Conservation (phyloP, 1,140 invertebrate genomes). For the Bradynema listronoti region DNA sequence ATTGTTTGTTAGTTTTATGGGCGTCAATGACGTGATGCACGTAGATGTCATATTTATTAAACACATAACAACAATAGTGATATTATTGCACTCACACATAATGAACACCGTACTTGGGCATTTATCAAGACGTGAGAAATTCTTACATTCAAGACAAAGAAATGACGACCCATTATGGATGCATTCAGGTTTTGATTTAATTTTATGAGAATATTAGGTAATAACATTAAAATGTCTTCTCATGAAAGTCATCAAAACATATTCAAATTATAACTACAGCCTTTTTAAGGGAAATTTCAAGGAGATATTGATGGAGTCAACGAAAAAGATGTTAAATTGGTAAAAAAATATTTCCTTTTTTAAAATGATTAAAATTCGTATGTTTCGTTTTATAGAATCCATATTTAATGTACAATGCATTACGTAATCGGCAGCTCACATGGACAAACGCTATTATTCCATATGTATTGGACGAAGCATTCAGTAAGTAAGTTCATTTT, state of each 20-base stretch:
- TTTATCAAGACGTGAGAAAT: too few relatives aligned
- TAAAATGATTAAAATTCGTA: constrained; percentile 4
- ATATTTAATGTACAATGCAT: constrained; percentile 18
- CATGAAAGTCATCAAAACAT: background rate
- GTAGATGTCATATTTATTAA: too few relatives aligned
- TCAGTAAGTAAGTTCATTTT: constrained; percentile 48
- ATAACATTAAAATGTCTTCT: constrained; percentile 9
- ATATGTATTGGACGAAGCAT: constrained; percentile 51
- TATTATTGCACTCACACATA: too few relatives aligned
- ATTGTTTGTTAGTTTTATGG: too few relatives aligned
- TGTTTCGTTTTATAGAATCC: constrained; percentile 22
- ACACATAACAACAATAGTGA: too few relatives aligned
- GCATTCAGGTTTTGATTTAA: constrained; percentile 16
- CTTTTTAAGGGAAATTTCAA: constrained; percentile 55
- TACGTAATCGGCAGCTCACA: constrained; percentile 24
- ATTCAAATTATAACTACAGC: background rate
- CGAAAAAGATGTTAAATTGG: constrained; percentile 33
- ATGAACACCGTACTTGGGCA: too few relatives aligned
- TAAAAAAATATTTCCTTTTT: background rate
- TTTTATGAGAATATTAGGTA: background rate
- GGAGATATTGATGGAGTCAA: constrained; percentile 57
- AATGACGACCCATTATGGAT: constrained; percentile 23
- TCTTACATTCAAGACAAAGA: too few relatives aligned
- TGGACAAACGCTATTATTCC: constrained; percentile 47
- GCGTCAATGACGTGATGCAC: too few relatives aligned